A percentile compares a stretch with the other conserved stretches of the same genome.
These are phyloP conservation scores for Elgonia sp. DNA, from an alignment of 2,888 invertebrate species.

Conservation along the genomic window DNA sequence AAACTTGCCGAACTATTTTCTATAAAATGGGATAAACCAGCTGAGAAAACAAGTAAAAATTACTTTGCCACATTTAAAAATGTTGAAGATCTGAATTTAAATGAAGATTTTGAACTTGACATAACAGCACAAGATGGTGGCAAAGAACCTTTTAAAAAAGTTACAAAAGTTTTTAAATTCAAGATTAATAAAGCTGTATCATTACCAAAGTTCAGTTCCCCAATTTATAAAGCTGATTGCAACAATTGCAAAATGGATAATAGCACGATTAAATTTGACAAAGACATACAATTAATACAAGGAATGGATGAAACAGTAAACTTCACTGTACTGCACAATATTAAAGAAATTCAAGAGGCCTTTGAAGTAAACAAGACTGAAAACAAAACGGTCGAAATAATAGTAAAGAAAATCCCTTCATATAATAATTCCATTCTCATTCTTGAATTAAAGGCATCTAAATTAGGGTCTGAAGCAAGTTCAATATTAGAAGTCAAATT, in stretches of 20 bases:
- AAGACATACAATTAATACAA: not conserved
- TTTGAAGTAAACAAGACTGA: too few relatives aligned
- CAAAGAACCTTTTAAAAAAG: not conserved
- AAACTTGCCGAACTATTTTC: slow-evolving; percentile 42
- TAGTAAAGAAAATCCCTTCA: too few relatives aligned
- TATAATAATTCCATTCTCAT: too few relatives aligned
- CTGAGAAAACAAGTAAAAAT: slow-evolving; percentile 56
- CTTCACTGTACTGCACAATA: too few relatives aligned
- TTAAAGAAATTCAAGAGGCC: too few relatives aligned
- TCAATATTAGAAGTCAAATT: too few relatives aligned
- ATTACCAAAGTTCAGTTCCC: slow-evolving; percentile 70
- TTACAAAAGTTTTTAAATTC: slow-evolving; percentile 71
- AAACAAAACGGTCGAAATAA: too few relatives aligned
- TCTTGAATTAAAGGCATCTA: too few relatives aligned
- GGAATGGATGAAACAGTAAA: not conserved
- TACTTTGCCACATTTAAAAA: slow-evolving; percentile 71
- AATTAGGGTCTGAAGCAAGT: too few relatives aligned
- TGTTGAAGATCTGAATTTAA: not conserved
- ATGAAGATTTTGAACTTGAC: not conserved
- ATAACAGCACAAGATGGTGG: not conserved
- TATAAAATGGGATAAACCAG: slow-evolving; percentile 53
- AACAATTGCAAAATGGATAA: slow-evolving; percentile 65
- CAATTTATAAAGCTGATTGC: slow-evolving; percentile 77
- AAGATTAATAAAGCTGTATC: slow-evolving; percentile 75
- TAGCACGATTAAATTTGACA: slow-evolving; percentile 47